These are phyloP conservation scores for Bombylius discolor DNA, from an alignment of 2,888 invertebrate species.

Conservation along the genomic window DNA sequence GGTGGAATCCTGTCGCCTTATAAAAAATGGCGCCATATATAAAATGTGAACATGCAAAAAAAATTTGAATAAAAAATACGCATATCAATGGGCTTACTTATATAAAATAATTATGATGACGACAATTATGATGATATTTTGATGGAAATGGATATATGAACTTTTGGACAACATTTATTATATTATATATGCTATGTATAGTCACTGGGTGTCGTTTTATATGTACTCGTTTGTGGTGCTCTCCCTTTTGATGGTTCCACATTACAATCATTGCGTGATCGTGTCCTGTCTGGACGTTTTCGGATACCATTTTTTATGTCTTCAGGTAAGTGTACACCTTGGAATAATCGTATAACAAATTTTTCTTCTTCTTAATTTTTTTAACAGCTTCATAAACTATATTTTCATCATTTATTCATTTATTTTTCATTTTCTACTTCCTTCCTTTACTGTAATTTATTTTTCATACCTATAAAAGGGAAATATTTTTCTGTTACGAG, in stretches of 20 bases:
- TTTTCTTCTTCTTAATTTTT: not conserved
- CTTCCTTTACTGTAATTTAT: no score
- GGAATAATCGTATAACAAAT: not conserved
- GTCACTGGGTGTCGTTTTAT: conserved; percentile 93
- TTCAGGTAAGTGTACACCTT: conserved; percentile 52
- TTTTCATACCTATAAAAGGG: no score
- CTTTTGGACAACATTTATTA: no score
- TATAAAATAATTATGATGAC: no score
- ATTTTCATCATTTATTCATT: not conserved
- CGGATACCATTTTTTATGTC: conserved; percentile 98
- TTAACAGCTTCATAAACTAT: no score
- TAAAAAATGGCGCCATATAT: not conserved
- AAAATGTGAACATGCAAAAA: no score
- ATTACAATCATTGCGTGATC: conserved; percentile 76
- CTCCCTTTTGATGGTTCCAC: conserved; percentile 93
- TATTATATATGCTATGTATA: conserved; percentile 31
- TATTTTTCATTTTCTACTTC: not conserved
- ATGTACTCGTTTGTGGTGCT: conserved; percentile 90
- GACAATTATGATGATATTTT: no score
- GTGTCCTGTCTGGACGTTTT: conserved; percentile 88
- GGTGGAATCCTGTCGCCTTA: no score
- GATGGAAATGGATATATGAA: no score
- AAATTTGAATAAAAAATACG: no score
- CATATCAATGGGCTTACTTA: no score
- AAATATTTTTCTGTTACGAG: no score